Base-by-base conservation (phyloP, 2,888 invertebrate genomes). In the Operophtera brumata region DNA sequence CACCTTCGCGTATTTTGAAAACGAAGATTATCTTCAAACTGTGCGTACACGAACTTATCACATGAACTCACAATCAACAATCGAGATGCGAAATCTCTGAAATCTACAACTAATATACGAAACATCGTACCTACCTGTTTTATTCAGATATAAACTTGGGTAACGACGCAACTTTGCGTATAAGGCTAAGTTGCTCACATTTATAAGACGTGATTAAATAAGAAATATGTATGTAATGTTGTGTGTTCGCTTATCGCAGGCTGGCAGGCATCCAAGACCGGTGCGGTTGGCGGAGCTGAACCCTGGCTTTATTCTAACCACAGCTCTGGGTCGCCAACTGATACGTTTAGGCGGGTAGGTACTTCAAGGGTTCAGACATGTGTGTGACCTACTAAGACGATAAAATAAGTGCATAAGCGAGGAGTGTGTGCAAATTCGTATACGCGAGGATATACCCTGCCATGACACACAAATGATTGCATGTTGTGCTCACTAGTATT, bases 241-340 rank as follows among this genome's bases (percentile, higher is more conserved):
- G 67, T 59, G 64, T 70, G 73, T 68, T 54, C 53, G 67, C 71
- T 75, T 73, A 80, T 80, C 80, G 69, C 64, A 54, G 62, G 57
- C 69, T 80, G 80, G 78, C 78, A 80, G 76, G 61, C 73, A 61
- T 71, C 80, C 80, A 78, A 78, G 68, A 47, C 56, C 64, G 62
- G 61, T 64, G 61, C 63, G 58, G 61, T 60, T 52, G 56, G 42
- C 47, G 48, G 54, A 56, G 72, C 64, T 62, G 66, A 64, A 71
- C 66, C 66, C 65, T 58, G 68, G 67, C 68, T 73, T 75, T 70
- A 64, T 61, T 66, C 73, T 72, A 70, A 75, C 78, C 75, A 67
- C 76, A 72, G 74, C 74, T 73, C 66, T 67, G 75, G 71, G 69
- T 69, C 66, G 62, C 65, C 66, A 68, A 70, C 67, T 80, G 78